phyloP scores from a whole-genome alignment of 2,797 vertebrate species.

The Micrastur ruficollis region DNA sequence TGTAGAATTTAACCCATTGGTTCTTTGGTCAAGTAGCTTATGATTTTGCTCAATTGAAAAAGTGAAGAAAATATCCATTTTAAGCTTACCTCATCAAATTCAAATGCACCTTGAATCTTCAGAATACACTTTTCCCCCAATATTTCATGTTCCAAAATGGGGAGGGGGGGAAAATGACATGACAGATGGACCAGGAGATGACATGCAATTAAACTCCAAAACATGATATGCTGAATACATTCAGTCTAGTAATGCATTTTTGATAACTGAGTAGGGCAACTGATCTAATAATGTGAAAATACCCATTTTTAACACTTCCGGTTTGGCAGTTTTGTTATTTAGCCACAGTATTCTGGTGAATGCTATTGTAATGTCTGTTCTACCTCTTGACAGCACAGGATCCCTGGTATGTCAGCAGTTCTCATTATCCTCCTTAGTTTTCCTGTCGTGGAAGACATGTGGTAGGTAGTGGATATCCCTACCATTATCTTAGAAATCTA shows the following conservation, averaged over 20 bases:
- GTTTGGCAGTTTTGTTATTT: neutral
- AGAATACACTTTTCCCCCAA: neutral
- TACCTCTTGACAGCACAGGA: neutral
- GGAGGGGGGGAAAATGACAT: accelerated
- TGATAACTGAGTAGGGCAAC: neutral
- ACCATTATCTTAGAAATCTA: neutral
- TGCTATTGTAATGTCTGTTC: neutral
- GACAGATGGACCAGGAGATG: neutral
- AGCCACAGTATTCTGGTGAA: neutral
- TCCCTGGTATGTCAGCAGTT: neutral
- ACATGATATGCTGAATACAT: neutral
- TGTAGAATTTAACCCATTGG: neutral
- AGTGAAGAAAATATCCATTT: neutral
- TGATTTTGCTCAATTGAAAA: neutral
- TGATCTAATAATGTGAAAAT: neutral
- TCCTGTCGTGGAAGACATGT: neutral
- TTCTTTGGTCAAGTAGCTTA: neutral
- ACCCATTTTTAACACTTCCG: neutral
- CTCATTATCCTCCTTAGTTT: neutral
- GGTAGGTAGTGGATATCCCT: neutral
- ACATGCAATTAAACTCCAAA: neutral
- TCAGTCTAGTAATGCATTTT: neutral
- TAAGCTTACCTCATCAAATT: neutral
- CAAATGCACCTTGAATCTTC: neutral
- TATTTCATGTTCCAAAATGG: neutral